phyloP scores from a whole-genome alignment of 1,140 invertebrate genomes.

The Drosophila baimaii region DNA sequence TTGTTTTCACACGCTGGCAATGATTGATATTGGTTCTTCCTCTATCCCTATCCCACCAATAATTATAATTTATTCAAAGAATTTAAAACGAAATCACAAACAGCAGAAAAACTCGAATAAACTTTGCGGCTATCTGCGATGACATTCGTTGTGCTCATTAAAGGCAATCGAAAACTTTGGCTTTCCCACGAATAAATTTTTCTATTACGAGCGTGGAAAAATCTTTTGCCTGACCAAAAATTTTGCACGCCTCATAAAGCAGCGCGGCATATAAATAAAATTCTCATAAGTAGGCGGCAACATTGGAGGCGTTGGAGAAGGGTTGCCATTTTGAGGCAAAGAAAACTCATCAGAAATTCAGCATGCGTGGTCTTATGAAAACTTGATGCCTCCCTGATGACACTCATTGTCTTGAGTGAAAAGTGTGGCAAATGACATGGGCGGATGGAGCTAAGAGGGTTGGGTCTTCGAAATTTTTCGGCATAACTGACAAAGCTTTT shows the following conservation, averaged over 20 bases:
- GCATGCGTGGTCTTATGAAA: slow-evolving; percentile 77
- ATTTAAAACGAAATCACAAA: slow-evolving; percentile 19
- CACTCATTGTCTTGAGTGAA: slow-evolving; percentile 80
- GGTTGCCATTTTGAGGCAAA: slow-evolving; percentile 21
- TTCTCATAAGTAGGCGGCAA: slow-evolving; percentile 18
- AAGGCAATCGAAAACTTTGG: slow-evolving; percentile 27
- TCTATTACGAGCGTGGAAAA: slow-evolving; percentile 60
- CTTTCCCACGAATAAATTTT: slow-evolving; percentile 55
- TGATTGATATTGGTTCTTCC: slow-evolving; percentile 65
- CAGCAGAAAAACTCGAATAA: slow-evolving; percentile 31
- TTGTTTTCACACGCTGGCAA: slow-evolving; percentile 49
- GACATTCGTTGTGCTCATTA: slow-evolving; percentile 25
- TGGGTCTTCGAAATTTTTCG: slow-evolving; percentile 38
- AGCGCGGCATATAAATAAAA: slow-evolving; percentile 33
- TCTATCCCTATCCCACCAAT: slow-evolving; percentile 28
- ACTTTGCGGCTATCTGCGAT: slow-evolving; percentile 30
- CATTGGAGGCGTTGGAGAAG: slow-evolving; percentile 31
- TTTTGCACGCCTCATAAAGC: slow-evolving; percentile 67
- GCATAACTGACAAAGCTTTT: slow-evolving; percentile 53
- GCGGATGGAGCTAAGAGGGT: not conserved
- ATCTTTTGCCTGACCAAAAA: slow-evolving; percentile 25
- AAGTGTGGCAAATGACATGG: slow-evolving; percentile 63
- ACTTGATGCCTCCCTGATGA: slow-evolving; percentile 75
- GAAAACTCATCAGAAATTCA: slow-evolving; percentile 76
- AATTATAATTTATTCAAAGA: slow-evolving; percentile 35